Percentiles rank a stretch among this genome's conserved stretches.
phyloP scores from a whole-genome alignment of 2,797 vertebrate species.

The Acridotheres tristis region DNA sequence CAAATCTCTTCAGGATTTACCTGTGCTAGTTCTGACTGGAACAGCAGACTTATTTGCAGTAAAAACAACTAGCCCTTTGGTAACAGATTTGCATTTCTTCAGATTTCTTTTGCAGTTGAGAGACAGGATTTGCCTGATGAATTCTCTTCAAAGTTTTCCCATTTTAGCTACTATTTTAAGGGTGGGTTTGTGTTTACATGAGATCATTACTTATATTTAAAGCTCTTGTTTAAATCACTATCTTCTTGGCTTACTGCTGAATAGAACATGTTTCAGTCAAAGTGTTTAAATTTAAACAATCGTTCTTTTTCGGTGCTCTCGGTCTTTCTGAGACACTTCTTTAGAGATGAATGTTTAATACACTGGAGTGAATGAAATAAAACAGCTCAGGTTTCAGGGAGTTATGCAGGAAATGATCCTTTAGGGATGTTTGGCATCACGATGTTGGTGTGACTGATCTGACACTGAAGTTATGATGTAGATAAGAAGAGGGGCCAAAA shows the following conservation, averaged over 20 bases:
- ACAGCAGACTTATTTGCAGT: not conserved
- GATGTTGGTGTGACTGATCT: not conserved
- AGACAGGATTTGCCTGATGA: not conserved
- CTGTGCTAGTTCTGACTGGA: not conserved
- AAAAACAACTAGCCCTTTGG: not conserved
- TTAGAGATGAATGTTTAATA: not conserved
- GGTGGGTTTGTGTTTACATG: not conserved
- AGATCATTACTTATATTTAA: not conserved
- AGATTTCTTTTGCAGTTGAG: not conserved
- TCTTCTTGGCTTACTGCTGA: not conserved
- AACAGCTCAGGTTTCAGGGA: not conserved
- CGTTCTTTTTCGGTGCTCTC: not conserved
- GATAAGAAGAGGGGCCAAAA: not conserved
- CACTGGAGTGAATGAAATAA: not conserved
- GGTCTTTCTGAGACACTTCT: not conserved
- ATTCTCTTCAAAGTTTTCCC: not conserved
- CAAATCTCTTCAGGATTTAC: not conserved
- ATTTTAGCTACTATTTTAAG: not conserved
- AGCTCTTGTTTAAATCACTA: not conserved
- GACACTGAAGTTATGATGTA: not conserved
- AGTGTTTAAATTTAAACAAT: not conserved
- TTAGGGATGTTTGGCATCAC: not conserved
- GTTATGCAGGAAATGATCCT: not conserved
- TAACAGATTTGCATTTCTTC: not conserved
- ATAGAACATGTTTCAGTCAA: not conserved